phyloP scores from a whole-genome alignment of 2,113 vertebrate genomes.

The Carassius auratus region DNA sequence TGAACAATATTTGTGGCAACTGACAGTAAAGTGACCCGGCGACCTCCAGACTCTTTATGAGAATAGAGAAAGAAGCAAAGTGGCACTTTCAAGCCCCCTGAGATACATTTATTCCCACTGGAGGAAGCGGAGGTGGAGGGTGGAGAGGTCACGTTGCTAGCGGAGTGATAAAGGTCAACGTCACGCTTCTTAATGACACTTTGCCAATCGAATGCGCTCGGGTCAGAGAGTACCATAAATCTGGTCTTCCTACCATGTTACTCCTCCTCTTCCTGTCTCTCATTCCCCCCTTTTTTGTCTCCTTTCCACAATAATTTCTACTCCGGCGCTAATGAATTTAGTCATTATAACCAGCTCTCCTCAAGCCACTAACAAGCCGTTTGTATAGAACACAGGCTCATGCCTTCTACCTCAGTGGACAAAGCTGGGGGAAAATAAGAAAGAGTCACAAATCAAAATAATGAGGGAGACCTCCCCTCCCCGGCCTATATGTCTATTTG shows the following conservation, averaged over 20 bases:
- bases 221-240: conserved; percentile 21
- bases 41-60: background rate
- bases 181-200: conserved; percentile 44
- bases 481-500: conserved; percentile 68
- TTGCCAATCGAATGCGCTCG: conserved; percentile 51
- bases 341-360: conserved; percentile 61
- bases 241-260: background rate
- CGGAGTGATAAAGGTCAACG: background rate
- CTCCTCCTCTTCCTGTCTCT: background rate
- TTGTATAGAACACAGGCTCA: conserved; percentile 65
- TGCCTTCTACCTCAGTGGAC: conserved; percentile 71
- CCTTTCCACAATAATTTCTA: conserved; percentile 15
- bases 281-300: background rate
- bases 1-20: background rate
- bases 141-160: conserved; percentile 48
- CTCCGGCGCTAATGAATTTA: conserved; percentile 27
- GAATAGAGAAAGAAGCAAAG: background rate
- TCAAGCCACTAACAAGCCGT: conserved; percentile 66
- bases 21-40: background rate
- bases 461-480: conserved; percentile 68
- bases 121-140: background rate
- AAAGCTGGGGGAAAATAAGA: conserved; percentile 62
- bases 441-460: conserved; percentile 74
- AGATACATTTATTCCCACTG: background rate
- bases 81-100: background rate